Evolutionary conservation across 2,888 invertebrate species (phyloP).

Genomic region (Tanypteryx hageni): DNA sequence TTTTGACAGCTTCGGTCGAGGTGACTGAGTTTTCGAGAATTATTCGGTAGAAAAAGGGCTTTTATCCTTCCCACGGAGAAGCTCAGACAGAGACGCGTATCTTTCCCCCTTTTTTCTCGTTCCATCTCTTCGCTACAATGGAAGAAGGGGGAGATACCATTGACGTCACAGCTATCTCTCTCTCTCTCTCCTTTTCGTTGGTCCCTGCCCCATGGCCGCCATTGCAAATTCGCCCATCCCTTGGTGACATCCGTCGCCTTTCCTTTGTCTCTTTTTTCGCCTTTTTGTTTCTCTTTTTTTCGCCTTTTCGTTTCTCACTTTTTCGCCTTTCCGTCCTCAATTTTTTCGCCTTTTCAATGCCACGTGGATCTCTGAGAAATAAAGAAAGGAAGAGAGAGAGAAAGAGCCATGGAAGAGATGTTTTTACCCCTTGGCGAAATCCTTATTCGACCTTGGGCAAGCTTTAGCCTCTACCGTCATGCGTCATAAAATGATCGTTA

Average conservation of each 20-base stretch:
- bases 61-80: neutral
- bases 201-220: neutral
- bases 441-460: neutral
- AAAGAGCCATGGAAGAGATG: neutral
- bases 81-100: neutral
- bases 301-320: no score
- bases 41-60: neutral
- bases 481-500: neutral
- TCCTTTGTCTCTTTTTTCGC: no score
- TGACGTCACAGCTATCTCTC: neutral
- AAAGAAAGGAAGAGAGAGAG: neutral
- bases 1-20: neutral
- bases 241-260: no score
- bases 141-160: no score
- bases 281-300: no score
- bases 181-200: neutral
- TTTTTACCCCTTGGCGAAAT: neutral
- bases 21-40: neutral
- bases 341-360: no score
- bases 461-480: neutral
- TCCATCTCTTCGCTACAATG: neutral
- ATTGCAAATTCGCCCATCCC: no score
- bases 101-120: neutral
- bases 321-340: no score
- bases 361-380: no score